Conservation (phyloP, 2,113 vertebrate genomes). For the Nerophis ophidion region DNA sequence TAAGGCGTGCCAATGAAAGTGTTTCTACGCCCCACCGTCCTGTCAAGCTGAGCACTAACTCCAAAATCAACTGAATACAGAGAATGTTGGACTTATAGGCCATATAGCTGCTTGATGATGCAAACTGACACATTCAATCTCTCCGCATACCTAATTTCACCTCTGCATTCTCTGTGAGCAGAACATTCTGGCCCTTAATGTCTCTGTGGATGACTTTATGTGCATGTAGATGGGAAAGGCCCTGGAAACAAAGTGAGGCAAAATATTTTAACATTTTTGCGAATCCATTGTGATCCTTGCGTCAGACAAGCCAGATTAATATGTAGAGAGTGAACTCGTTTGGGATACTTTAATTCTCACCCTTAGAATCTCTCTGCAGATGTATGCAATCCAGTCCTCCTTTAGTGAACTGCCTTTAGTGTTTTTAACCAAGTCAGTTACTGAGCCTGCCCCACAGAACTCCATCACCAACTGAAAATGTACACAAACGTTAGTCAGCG, state of each 20-base stretch:
- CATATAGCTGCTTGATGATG: neutral
- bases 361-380: slow-evolving; percentile 88
- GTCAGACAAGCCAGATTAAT: neutral
- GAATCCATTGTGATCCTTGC: too few species aligned
- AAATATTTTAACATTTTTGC: neutral
- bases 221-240: slow-evolving; percentile 85
- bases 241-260: slow-evolving; percentile 60
- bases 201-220: slow-evolving; percentile 93
- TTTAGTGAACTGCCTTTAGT: slow-evolving; percentile 88
- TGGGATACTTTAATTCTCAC: slow-evolving; percentile 55
- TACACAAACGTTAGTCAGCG: slow-evolving; percentile 7
- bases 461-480: slow-evolving; percentile 84
- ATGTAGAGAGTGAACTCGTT: neutral
- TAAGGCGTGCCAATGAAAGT: slow-evolving; percentile 93
- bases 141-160: slow-evolving; percentile 83
- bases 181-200: slow-evolving; percentile 91
- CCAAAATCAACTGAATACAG: slow-evolving; percentile 82
- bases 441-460: slow-evolving; percentile 89
- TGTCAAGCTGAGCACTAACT: slow-evolving; percentile 88
- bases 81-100: neutral
- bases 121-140: neutral
- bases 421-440: slow-evolving; percentile 89
- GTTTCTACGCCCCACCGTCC: slow-evolving; percentile 87
- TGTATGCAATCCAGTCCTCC: slow-evolving; percentile 90
- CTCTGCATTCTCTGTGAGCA: slow-evolving; percentile 89